Conservation (phyloP, 2,113 vertebrate species). For the Gallinago media region DNA sequence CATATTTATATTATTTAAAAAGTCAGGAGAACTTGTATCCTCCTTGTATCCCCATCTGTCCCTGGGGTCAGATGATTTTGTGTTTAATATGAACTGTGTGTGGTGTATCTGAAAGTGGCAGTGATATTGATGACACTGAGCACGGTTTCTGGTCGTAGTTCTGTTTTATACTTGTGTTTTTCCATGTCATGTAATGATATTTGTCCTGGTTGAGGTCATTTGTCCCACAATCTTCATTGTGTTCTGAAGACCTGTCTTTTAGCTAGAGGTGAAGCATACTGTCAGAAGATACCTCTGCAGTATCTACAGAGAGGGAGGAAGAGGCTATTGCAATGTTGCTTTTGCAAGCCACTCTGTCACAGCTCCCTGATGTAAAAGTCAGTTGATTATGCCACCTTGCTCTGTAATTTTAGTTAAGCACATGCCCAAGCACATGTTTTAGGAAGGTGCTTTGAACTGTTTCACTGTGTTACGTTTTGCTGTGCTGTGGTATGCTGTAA, state of each 20-base stretch:
- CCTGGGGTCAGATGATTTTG: neutral
- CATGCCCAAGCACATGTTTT: neutral
- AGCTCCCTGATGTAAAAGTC: too few species aligned
- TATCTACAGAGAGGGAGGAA: neutral
- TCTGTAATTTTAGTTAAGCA: too few species aligned
- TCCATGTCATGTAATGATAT: neutral
- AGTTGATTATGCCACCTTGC: too few species aligned
- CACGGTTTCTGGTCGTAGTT: neutral
- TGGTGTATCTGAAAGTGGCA: neutral
- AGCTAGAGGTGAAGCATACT: neutral
- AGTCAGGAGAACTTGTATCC: neutral
- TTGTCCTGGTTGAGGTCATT: neutral
- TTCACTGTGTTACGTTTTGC: neutral
- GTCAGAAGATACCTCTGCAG: neutral
- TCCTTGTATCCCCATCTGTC: neutral
- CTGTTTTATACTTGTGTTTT: neutral
- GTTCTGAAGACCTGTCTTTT: neutral
- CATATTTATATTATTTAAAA: fast-evolving
- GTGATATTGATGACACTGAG: neutral
- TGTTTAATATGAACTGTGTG: neutral
- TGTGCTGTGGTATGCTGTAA: neutral
- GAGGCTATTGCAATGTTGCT: neutral
- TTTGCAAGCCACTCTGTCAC: too few species aligned
- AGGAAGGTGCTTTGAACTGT: neutral
- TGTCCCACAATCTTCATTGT: neutral